phyloP scores from a whole-genome alignment of 2,888 invertebrate species.

The Dichetophora obliterata region DNA sequence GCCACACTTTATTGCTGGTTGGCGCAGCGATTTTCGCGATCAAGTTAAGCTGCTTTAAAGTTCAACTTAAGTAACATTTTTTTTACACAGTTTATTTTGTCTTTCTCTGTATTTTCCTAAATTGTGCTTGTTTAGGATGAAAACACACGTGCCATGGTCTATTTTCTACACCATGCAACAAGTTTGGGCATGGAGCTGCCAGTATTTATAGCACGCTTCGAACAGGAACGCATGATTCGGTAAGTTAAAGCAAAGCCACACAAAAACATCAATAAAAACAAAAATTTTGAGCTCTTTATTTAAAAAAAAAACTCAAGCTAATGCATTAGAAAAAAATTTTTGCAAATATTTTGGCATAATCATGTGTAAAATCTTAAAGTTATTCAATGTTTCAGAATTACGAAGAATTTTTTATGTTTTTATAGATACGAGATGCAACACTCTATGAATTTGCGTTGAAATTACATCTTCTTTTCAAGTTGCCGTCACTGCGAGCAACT shows the following conservation, averaged over 20 bases:
- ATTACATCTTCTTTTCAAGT: too few relatives aligned
- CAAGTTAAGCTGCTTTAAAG: constrained; percentile 59
- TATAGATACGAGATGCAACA: too few relatives aligned
- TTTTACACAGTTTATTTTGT: neutral
- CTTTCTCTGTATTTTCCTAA: neutral
- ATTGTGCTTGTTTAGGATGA: constrained; percentile 73
- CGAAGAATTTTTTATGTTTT: too few relatives aligned
- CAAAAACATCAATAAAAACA: neutral
- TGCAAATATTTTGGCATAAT: too few relatives aligned
- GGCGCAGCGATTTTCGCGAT: constrained; percentile 87
- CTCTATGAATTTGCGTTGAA: too few relatives aligned
- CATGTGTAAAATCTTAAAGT: too few relatives aligned
- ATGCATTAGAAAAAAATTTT: too few relatives aligned
- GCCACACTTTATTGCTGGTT: constrained; percentile 85
- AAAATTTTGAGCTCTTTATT: too few relatives aligned
- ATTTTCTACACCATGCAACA: constrained; percentile 83
- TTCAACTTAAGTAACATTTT: too few relatives aligned
- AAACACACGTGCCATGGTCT: constrained; percentile 81
- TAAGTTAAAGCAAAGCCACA: constrained; percentile 52
- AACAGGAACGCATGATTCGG: constrained; percentile 64
- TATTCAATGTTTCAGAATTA: too few relatives aligned
- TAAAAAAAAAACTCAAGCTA: too few relatives aligned
- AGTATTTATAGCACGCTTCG: constrained; percentile 63
- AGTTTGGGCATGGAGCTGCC: constrained; percentile 75
- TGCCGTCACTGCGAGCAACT: too few relatives aligned